These are phyloP conservation scores for Mionectes macconnelli DNA, from an alignment of 2,113 vertebrate species.

Conservation along the genomic window DNA sequence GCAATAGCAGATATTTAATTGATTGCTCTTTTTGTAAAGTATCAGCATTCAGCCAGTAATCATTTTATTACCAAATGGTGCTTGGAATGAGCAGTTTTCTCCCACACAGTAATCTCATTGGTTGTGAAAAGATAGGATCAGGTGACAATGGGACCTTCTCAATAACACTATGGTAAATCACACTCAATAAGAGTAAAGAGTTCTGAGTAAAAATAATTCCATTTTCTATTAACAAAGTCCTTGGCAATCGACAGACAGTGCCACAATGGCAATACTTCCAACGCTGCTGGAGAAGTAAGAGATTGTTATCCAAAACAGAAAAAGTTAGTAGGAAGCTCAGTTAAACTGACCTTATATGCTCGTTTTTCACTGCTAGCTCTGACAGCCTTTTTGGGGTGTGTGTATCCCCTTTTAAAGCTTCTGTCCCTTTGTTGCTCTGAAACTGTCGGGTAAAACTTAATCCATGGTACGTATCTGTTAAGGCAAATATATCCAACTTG, in stretches of 20 bases:
- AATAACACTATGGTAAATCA: slow-evolving; percentile 37
- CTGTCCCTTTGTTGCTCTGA: neutral
- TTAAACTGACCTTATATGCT: neutral
- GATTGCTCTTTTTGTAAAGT: slow-evolving; percentile 54
- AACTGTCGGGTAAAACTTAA: slow-evolving; percentile 6
- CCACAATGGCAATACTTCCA: neutral
- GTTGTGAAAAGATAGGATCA: slow-evolving; percentile 33
- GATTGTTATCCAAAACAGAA: neutral
- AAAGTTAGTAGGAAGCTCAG: neutral
- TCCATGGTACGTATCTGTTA: neutral
- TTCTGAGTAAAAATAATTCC: slow-evolving; percentile 43
- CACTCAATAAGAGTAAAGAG: slow-evolving; percentile 34
- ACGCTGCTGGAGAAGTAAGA: neutral
- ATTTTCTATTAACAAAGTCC: slow-evolving; percentile 10
- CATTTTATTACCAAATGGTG: slow-evolving; percentile 48
- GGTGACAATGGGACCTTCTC: slow-evolving; percentile 34
- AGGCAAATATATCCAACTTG: neutral
- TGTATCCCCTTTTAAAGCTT: neutral
- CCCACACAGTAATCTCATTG: neutral
- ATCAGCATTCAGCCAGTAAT: slow-evolving; percentile 44
- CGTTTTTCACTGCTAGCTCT: neutral
- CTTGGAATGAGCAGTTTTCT: slow-evolving; percentile 45
- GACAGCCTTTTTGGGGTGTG: neutral
- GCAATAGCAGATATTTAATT: slow-evolving; percentile 11
- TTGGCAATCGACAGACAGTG: neutral